Percentiles rank a stretch among this genome's conserved stretches.
phyloP scores from a whole-genome alignment of 1,140 invertebrate genomes.

The Zaprionus inermis region DNA sequence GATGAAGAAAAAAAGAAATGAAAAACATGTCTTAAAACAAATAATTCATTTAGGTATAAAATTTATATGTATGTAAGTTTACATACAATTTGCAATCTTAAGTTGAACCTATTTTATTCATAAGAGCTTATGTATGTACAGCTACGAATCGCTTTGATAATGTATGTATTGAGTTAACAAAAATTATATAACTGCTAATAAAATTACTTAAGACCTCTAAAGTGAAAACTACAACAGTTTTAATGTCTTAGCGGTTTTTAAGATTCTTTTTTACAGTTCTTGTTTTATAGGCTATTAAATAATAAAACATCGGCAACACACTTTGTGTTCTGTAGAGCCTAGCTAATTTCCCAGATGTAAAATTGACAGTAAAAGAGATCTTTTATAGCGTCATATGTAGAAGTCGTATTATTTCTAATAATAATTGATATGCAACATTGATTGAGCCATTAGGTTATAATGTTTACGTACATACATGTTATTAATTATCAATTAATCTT shows the following conservation, averaged over 20 bases:
- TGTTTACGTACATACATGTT: no score
- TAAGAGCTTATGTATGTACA: slow-evolving; percentile 37
- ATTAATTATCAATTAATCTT: no score
- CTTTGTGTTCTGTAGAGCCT: background rate
- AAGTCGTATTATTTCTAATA: background rate
- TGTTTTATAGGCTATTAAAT: background rate
- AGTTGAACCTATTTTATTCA: slow-evolving; percentile 22
- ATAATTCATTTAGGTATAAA: slow-evolving; percentile 14
- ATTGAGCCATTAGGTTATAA: no score
- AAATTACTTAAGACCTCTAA: slow-evolving; percentile 40
- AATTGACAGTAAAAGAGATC: background rate
- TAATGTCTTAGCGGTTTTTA: background rate
- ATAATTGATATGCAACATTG: no score
- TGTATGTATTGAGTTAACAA: slow-evolving; percentile 41
- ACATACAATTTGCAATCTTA: slow-evolving; percentile 33
- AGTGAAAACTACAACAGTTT: background rate
- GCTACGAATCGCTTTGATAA: slow-evolving; percentile 26
- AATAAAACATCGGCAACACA: background rate
- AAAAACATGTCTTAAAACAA: slow-evolving; percentile 4
- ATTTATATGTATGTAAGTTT: slow-evolving; percentile 16
- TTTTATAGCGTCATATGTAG: background rate
- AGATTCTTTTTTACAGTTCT: background rate
- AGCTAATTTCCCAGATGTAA: background rate
- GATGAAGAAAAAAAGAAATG: slow-evolving; percentile 7
- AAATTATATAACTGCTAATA: slow-evolving; percentile 38